A percentile compares a stretch with the other conserved stretches of the same genome.
phyloP scores from a whole-genome alignment of 92 coral and sea anemone species.

The Muricea muricata region DNA sequence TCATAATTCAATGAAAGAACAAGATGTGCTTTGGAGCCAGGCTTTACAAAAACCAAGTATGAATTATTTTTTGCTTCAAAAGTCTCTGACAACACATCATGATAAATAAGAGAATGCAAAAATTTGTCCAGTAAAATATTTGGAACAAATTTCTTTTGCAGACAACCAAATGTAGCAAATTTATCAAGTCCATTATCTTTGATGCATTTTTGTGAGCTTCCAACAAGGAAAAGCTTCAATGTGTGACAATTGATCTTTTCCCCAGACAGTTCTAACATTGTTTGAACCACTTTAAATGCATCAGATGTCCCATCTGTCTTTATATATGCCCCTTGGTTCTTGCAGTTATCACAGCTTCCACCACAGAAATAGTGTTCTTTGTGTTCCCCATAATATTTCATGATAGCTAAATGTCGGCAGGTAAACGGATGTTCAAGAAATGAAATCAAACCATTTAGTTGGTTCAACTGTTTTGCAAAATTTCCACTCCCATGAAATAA shows the following conservation, averaged over 20 bases:
- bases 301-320: conserved; percentile 58
- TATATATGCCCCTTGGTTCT: conserved; percentile 20
- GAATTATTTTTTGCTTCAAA: neutral
- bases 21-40: conserved; percentile 55
- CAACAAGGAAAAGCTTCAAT: conserved; percentile 39
- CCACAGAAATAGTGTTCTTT: neutral
- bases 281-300: conserved; percentile 56
- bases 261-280: conserved; percentile 43
- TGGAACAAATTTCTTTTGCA: conserved; percentile 42
- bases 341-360: conserved; percentile 48
- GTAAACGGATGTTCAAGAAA: conserved; percentile 16
- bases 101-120: conserved; percentile 43
- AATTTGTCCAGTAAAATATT: conserved; percentile 34
- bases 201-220: conserved; percentile 56
- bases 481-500: neutral
- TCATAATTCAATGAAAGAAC: conserved; percentile 42
- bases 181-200: conserved; percentile 15
- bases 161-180: conserved; percentile 44
- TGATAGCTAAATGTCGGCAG: neutral
- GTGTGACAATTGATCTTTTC: conserved; percentile 26
- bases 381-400: conserved; percentile 11
- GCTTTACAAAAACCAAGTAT: conserved; percentile 30
- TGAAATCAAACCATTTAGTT: neutral
- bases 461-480: neutral
- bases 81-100: conserved; percentile 43